Evolutionary conservation across 2,113 vertebrate genomes (phyloP).

Genomic region (Heloderma charlesbogerti): DNA sequence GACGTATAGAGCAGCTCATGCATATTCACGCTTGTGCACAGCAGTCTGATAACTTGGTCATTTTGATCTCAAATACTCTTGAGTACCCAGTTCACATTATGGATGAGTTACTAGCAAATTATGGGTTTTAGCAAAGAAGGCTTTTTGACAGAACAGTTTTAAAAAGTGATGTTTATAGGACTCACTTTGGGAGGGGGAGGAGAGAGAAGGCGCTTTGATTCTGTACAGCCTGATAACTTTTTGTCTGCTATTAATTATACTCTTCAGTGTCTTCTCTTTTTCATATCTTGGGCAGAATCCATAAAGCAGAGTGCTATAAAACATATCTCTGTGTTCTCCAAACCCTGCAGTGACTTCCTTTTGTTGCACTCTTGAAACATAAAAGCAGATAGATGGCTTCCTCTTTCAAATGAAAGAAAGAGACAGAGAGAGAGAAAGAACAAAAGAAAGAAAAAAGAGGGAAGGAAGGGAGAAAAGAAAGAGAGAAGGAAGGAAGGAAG

Average conservation of each 20-base stretch:
- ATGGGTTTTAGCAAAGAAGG: constrained; percentile 44
- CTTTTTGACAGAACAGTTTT: constrained; percentile 39
- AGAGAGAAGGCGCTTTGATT: constrained; percentile 1
- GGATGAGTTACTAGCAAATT: constrained; percentile 44
- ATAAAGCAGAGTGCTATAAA: constrained; percentile 49
- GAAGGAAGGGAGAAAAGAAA: too few relatives aligned
- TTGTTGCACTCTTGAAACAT: constrained; percentile 59
- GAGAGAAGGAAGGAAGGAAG: neutral
- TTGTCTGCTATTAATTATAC: constrained; percentile 62
- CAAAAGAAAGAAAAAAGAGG: neutral
- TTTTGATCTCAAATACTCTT: constrained; percentile 42
- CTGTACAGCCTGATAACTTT: constrained; percentile 40
- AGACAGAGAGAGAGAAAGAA: constrained; percentile 29
- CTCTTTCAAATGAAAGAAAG: constrained; percentile 71
- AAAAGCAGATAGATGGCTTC: constrained; percentile 75
- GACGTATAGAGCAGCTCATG: constrained; percentile 37
- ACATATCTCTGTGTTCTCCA: constrained; percentile 20
- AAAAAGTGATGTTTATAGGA: constrained; percentile 36
- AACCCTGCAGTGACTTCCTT: constrained; percentile 60
- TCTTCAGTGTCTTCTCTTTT: constrained; percentile 35
- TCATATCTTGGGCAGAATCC: constrained; percentile 48
- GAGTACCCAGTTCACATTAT: constrained; percentile 45
- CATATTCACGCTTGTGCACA: constrained; percentile 21
- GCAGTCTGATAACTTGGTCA: constrained; percentile 13
- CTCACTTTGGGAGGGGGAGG: neutral